Evolutionary conservation across 2,113 vertebrate genomes (phyloP).

Genomic region (Turdus rufiventris): DNA sequence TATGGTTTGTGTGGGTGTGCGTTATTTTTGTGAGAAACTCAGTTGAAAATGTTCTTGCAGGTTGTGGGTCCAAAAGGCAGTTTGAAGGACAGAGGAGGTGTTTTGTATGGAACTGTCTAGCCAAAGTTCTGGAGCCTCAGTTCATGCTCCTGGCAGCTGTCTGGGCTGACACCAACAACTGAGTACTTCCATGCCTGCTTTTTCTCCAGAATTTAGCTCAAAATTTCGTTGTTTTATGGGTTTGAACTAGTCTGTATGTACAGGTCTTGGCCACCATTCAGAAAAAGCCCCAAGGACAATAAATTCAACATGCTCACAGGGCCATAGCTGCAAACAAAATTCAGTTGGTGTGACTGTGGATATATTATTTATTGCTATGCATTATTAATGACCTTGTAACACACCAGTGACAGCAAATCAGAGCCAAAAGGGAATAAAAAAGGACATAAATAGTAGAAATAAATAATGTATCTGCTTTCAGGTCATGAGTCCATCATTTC

Average conservation of each 20-base stretch:
- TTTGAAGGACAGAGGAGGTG: background rate
- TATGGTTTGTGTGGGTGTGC: background rate
- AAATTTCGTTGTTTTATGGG: background rate
- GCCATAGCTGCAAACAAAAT: background rate
- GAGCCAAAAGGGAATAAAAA: slow-evolving; percentile 13
- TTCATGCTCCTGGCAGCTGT: background rate
- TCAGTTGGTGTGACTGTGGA: background rate
- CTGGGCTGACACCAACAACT: background rate
- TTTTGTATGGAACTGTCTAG: background rate
- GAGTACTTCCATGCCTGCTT: background rate
- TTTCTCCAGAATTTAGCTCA: background rate
- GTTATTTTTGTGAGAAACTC: background rate
- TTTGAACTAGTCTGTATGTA: background rate
- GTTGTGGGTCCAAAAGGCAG: background rate
- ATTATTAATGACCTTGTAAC: slow-evolving; percentile 30
- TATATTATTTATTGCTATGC: slow-evolving; percentile 23
- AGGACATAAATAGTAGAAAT: slow-evolving; percentile 34
- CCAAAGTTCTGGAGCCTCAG: background rate
- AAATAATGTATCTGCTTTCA: slow-evolving; percentile 39
- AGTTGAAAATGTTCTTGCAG: background rate
- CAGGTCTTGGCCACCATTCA: background rate
- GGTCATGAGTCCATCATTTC: background rate
- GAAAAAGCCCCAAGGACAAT: background rate
- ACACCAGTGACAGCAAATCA: background rate
- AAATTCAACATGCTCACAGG: background rate